Conservation (phyloP, 2,888 invertebrate species). For the Acronicta psi region DNA sequence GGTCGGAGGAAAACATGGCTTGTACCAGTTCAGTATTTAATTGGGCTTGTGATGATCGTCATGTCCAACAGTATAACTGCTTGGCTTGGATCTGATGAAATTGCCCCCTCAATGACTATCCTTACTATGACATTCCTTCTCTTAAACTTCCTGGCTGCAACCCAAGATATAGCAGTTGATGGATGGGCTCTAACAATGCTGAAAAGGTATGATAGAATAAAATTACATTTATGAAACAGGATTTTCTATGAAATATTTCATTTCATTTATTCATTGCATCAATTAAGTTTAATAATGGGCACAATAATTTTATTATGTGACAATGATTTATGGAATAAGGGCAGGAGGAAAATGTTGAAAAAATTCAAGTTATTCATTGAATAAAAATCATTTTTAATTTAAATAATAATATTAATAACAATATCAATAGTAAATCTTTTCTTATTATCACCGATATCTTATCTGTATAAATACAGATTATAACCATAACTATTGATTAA, state of each 20-base stretch:
- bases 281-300: too few species aligned
- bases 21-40: constrained; percentile 97
- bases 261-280: too few species aligned
- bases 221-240: neutral
- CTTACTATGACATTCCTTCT: constrained; percentile 96
- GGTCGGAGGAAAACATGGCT: constrained; percentile 98
- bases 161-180: constrained; percentile 99
- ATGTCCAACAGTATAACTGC: constrained; percentile 93
- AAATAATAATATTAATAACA: too few species aligned
- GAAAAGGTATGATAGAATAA: constrained; percentile 90
- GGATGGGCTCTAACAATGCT: constrained; percentile 99
- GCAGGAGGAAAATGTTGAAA: too few species aligned
- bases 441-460: too few species aligned
- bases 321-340: too few species aligned
- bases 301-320: too few species aligned
- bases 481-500: neutral
- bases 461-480: too few species aligned
- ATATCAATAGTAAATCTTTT: too few species aligned
- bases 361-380: too few species aligned
- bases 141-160: constrained; percentile 98
- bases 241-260: too few species aligned
- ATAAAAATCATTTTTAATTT: too few species aligned
- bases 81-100: constrained; percentile 92
- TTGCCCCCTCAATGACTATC: constrained; percentile 92
- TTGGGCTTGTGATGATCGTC: constrained; percentile 96